Evolutionary conservation across 1,140 invertebrate genomes (phyloP).

Genomic region (Hypothenemus hampei): DNA sequence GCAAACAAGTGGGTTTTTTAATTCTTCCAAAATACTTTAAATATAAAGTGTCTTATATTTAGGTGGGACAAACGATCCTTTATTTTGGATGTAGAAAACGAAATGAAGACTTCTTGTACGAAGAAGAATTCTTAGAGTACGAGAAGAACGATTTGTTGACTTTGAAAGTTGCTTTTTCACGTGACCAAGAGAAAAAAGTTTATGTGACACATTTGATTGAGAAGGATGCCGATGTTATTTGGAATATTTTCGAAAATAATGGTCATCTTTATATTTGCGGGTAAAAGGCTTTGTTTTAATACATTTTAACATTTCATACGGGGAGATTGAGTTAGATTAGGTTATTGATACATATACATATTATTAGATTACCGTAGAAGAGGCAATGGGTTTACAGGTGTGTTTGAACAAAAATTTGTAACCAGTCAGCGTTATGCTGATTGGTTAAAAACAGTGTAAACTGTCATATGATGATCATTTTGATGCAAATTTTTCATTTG

Average conservation of each 20-base stretch:
- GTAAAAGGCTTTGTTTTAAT: conserved; percentile 55
- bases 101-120: conserved; percentile 90
- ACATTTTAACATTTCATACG: neutral
- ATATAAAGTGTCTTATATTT: too few species aligned
- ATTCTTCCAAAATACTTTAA: neutral
- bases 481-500: too few species aligned
- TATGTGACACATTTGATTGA: conserved; percentile 94
- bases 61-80: conserved; percentile 86
- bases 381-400: too few species aligned
- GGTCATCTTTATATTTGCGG: conserved; percentile 98
- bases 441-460: too few species aligned
- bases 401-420: neutral
- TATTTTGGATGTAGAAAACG: conserved; percentile 96
- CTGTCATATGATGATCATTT: too few species aligned
- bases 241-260: conserved; percentile 87
- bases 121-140: conserved; percentile 84
- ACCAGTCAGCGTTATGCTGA: too few species aligned
- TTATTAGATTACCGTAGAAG: too few species aligned
- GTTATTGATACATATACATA: too few species aligned
- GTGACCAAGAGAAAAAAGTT: conserved; percentile 86
- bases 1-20: conserved; percentile 55
- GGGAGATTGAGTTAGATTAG: too few species aligned
- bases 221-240: conserved; percentile 83
- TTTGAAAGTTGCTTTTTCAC: conserved; percentile 89
- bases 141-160: conserved; percentile 71